Percentiles rank a stretch among this genome's conserved stretches.
phyloP scores from a whole-genome alignment of 2,113 vertebrate genomes.

The Paramormyrops kingsleyae region DNA sequence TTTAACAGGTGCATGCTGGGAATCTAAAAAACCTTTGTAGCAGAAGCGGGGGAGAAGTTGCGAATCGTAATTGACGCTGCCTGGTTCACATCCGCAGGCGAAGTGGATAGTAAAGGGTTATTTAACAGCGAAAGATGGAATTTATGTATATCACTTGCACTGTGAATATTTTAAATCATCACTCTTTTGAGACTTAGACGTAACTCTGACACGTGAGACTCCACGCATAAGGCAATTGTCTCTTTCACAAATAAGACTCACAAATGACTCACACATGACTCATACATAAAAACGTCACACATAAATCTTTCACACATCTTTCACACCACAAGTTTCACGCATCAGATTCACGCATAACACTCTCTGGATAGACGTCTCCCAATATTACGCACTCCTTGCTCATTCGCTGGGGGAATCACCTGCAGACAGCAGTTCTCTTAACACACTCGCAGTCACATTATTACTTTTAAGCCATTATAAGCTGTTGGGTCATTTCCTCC shows the following conservation, averaged over 20 bases:
- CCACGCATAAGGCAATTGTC: neutral
- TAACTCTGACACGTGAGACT: neutral
- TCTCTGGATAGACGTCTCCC: neutral
- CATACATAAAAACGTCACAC: neutral
- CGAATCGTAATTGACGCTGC: neutral
- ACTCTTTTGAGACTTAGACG: neutral
- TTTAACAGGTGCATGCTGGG: conserved; percentile 24
- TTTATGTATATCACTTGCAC: neutral
- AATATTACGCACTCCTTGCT: neutral
- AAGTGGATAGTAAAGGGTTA: neutral
- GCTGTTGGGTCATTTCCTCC: neutral
- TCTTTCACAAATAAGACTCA: neutral
- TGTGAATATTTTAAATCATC: neutral
- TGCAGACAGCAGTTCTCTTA: neutral
- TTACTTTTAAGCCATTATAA: neutral
- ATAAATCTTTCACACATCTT: neutral
- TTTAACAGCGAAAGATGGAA: neutral
- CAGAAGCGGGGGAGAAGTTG: conserved; percentile 36
- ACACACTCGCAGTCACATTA: neutral
- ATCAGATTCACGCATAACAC: neutral
- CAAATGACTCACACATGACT: neutral
- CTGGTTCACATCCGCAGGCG: neutral
- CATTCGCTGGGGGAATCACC: neutral
- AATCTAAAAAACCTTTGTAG: conserved; percentile 47
- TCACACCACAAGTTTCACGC: neutral